Evolutionary conservation across 2,113 vertebrate genomes (phyloP), one percentile per base, ranked within the genome.

Genomic region (Anthoscopus minutus): DNA sequence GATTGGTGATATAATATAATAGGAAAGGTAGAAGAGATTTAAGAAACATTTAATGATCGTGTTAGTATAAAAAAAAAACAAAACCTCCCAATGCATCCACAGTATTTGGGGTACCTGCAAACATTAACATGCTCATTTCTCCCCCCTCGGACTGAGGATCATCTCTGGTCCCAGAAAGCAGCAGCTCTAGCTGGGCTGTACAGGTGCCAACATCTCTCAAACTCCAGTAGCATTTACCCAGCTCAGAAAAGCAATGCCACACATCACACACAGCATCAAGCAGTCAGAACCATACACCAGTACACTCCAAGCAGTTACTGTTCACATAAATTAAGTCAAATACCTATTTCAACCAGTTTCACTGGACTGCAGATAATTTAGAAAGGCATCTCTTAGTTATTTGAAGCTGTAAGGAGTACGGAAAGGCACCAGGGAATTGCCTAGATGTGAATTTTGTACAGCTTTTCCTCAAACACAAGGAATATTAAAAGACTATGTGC

Each of bases 191-290:
- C 48, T 14, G 1, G 1, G 65, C 45, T 71, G 19, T 7, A 40
- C 6, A 35, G 35, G 4, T 20, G 24, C 50, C 31, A 15, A 27
- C 42, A 47, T 10, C 44, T 37, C 57, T 23, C 24, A 40, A 37
- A 47, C 51, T 62, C 7, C 0, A 31, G 45, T 1, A 60, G 28
- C 1, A 3, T 0, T 11, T 4, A 19, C 3, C 19, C 10, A 35
- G 37, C 53, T 80, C 60, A 58, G 35, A 47, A 88, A 24, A 71
- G 24, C 33, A 62, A n/a, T 2, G 23, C 25, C 37, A 65, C 56
- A 60, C 13, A 40, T 61, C 11, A 58, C 66, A 44, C 1, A 1
- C 22, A 38, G 47, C 71, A 81, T n/a, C n/a, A 54, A 86, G 33
- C 18, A 47, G 30, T 20, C 67, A 15, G 20, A 72, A 14, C 10